Evolutionary conservation across 2,113 vertebrate genomes (phyloP).

Genomic region (Chelonoidis abingdonii): DNA sequence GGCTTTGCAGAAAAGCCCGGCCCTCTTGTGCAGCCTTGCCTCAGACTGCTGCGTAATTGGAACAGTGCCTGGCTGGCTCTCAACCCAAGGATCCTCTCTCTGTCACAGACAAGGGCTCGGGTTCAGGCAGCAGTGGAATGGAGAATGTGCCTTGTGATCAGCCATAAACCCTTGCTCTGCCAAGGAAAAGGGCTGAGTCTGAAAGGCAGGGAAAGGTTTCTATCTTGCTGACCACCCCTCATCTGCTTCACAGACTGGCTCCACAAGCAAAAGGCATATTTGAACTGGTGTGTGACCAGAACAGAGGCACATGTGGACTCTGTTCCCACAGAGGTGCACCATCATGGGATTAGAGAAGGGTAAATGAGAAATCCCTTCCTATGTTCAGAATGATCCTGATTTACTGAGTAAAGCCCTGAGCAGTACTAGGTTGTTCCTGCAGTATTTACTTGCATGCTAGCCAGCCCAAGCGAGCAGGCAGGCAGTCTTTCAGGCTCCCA

Average conservation of each 20-base stretch:
- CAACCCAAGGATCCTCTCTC: neutral
- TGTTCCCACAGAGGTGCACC: neutral
- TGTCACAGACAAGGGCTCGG: too few species aligned
- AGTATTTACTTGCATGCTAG: neutral
- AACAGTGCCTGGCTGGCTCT: neutral
- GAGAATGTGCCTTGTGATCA: neutral
- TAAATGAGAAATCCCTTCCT: neutral
- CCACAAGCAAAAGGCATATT: neutral
- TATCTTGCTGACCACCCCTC: neutral
- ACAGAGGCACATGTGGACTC: neutral
- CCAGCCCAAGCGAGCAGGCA: neutral
- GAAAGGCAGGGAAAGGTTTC: neutral
- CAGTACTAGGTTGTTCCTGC: too few species aligned
- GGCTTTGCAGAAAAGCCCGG: neutral
- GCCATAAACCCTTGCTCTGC: neutral
- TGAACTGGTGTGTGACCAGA: neutral
- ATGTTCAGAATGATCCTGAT: too few species aligned
- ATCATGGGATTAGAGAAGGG: neutral
- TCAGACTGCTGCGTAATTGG: neutral
- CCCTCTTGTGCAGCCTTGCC: neutral
- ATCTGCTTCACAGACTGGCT: neutral
- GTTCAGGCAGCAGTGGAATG: too few species aligned
- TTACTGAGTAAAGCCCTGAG: too few species aligned
- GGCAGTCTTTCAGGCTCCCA: neutral
- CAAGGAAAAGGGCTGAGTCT: neutral